Conservation (phyloP, 2,797 vertebrate genomes). For the Rhynchotus rufescens region DNA sequence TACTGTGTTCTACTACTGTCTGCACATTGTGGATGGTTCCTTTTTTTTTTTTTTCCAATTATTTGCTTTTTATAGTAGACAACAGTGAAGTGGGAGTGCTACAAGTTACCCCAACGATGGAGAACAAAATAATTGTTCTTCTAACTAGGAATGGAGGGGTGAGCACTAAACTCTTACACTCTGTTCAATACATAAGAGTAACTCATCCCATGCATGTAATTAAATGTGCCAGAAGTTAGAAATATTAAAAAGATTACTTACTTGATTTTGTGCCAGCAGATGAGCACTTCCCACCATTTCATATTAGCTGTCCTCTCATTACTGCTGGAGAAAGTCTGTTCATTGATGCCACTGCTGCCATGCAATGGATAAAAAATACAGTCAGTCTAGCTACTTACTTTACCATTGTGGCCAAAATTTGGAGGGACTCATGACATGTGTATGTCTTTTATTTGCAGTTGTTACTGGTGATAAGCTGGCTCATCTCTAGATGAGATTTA, state of each 20-base stretch:
- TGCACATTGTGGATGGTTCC: background rate
- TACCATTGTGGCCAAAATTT: background rate
- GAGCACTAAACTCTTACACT: background rate
- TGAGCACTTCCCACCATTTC: background rate
- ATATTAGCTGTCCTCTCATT: background rate
- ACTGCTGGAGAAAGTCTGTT: background rate
- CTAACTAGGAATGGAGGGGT: background rate
- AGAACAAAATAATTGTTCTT: background rate
- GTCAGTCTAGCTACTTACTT: background rate
- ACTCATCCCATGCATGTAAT: background rate
- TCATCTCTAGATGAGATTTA: constrained; percentile 41
- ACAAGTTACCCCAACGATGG: background rate
- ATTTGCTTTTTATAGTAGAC: background rate
- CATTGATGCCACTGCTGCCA: background rate
- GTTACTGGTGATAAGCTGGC: constrained; percentile 3
- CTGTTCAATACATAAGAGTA: background rate
- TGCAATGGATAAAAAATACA: background rate
- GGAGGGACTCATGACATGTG: background rate
- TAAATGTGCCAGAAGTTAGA: background rate
- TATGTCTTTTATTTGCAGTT: constrained; percentile 2
- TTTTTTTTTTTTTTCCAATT: background rate
- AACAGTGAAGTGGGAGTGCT: background rate
- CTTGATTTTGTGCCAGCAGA: background rate
- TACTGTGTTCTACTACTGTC: background rate
- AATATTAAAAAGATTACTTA: constrained; percentile 9